phyloP scores from a whole-genome alignment of 2,888 invertebrate species.

The Heteropelma amictum region DNA sequence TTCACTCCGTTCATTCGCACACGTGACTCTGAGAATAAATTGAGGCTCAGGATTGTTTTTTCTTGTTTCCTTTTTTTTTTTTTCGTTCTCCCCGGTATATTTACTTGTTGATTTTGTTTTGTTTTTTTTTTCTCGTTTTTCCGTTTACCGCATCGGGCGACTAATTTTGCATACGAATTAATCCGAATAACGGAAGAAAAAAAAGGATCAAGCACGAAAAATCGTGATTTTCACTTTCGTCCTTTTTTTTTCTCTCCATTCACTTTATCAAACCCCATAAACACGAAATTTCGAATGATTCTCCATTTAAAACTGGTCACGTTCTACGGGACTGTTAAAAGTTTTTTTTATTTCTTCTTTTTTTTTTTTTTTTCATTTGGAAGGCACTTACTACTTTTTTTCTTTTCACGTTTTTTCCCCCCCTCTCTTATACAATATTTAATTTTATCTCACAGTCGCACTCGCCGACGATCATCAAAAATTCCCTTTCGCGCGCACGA shows the following conservation, averaged over 20 bases:
- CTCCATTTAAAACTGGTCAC: slow-evolving; percentile 77
- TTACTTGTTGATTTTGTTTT: background rate
- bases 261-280: slow-evolving; percentile 41
- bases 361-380: slow-evolving; percentile 79
- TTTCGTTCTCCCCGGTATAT: background rate
- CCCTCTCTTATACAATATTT: slow-evolving; percentile 57
- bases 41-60: slow-evolving; percentile 58
- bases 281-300: slow-evolving; percentile 75
- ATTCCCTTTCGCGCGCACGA: slow-evolving; percentile 31
- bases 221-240: slow-evolving; percentile 26
- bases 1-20: slow-evolving; percentile 50
- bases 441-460: slow-evolving; percentile 53
- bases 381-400: slow-evolving; percentile 91
- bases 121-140: slow-evolving; percentile 2
- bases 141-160: background rate
- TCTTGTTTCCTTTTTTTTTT: slow-evolving; percentile 43
- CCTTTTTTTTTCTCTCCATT: slow-evolving; percentile 19
- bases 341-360: slow-evolving; percentile 69
- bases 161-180: slow-evolving; percentile 16
- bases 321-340: slow-evolving; percentile 77
- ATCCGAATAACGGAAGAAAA: slow-evolving; percentile 13
- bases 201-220: slow-evolving; percentile 42
- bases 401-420: slow-evolving; percentile 81
- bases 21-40: slow-evolving; percentile 49
- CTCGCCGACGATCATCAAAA: slow-evolving; percentile 47